These are phyloP conservation scores for Crotalus adamanteus DNA, from an alignment of 2,797 vertebrate genomes.

Conservation along the genomic window DNA sequence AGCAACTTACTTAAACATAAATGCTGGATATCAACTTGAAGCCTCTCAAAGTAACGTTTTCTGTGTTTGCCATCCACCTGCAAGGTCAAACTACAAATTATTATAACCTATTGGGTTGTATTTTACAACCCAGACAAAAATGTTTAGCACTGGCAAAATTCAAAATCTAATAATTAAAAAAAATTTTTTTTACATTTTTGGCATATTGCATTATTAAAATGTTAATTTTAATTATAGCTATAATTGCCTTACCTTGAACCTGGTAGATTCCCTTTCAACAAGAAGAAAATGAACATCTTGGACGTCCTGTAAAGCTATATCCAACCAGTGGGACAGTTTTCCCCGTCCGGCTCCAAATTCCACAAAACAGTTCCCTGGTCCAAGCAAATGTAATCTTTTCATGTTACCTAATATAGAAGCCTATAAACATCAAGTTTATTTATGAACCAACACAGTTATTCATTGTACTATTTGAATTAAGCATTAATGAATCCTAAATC, in stretches of 20 bases:
- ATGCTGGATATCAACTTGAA: conserved; percentile 95
- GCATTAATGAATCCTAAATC: not conserved
- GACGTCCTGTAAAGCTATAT: conserved; percentile 77
- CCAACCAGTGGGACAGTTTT: conserved; percentile 95
- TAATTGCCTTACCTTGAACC: conserved; percentile 84
- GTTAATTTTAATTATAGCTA: not conserved
- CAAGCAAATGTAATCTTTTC: conserved; percentile 84
- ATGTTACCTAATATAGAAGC: conserved; percentile 93
- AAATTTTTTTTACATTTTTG: not conserved
- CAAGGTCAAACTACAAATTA: conserved; percentile 20
- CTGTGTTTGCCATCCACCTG: conserved; percentile 95
- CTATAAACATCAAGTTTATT: conserved; percentile 73
- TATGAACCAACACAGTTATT: conserved; percentile 42
- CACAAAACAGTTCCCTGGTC: conserved; percentile 83
- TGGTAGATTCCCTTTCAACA: conserved; percentile 89
- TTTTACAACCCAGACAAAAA: not conserved
- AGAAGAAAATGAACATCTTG: conserved; percentile 85
- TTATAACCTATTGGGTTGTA: not conserved
- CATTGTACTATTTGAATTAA: conserved; percentile 18
- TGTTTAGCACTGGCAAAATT: not conserved
- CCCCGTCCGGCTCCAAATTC: conserved; percentile 97
- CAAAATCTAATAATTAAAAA: not conserved
- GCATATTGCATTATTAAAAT: not conserved
- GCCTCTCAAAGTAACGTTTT: conserved; percentile 82
- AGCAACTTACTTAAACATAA: conserved; percentile 85